Evolutionary conservation across 2,797 vertebrate species (phyloP).

Genomic region (Myioborus miniatus): DNA sequence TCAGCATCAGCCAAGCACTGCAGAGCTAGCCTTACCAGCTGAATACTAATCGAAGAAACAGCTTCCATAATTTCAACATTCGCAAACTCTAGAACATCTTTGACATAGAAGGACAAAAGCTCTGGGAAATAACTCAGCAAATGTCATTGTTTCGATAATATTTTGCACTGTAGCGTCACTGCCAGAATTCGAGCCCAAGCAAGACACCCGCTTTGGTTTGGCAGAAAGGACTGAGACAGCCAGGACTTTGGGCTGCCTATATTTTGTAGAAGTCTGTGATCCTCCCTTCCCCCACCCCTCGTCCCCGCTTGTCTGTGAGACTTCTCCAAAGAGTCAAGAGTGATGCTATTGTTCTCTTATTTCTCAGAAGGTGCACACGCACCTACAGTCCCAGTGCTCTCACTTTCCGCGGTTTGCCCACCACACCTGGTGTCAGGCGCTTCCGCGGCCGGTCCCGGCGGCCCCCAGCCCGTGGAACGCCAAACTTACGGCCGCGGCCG

Average conservation of each 20-base stretch:
- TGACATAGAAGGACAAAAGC: neutral
- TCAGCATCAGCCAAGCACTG: constrained; percentile 68
- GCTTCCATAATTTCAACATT: constrained; percentile 26
- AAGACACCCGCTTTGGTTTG: neutral
- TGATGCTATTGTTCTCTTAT: neutral
- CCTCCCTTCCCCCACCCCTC: neutral
- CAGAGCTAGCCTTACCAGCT: constrained; percentile 68
- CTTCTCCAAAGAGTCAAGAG: constrained; percentile 13
- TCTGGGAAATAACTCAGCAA: neutral
- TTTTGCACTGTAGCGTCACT: neutral
- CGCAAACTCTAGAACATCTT: neutral
- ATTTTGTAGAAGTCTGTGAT: neutral
- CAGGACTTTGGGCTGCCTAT: neutral
- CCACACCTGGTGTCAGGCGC: neutral
- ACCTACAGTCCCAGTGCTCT: rapidly evolving
- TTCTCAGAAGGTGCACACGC: neutral
- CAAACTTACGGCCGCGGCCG: neutral
- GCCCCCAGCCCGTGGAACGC: neutral
- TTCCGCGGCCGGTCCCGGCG: neutral
- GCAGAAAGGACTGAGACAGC: neutral
- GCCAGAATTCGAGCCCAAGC: neutral
- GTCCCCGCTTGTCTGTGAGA: neutral
- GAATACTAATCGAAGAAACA: constrained; percentile 80
- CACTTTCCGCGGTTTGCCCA: neutral
- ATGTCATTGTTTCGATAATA: neutral